Percentiles rank a stretch among this genome's conserved stretches.
Conservation (phyloP, 2,113 vertebrate genomes). For the Pelvicachromis taeniatus region DNA sequence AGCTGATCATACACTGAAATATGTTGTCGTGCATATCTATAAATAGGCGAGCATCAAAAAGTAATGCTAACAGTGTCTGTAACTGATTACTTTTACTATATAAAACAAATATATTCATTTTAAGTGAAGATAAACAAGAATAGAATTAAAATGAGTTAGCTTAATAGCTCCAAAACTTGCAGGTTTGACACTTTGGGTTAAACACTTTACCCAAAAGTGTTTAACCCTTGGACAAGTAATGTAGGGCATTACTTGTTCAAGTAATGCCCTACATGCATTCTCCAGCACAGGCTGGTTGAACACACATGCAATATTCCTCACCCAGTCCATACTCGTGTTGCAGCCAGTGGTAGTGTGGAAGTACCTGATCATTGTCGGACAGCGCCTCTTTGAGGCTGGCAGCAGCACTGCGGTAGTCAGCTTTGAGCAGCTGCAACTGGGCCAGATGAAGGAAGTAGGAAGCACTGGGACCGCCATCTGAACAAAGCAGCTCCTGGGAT, state of each 20-base stretch:
- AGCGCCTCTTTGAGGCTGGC: conserved; percentile 36
- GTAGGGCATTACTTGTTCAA: too few species aligned
- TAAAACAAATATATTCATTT: background rate
- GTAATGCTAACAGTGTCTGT: background rate
- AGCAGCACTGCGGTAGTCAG: conserved; percentile 41
- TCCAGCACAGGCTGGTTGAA: background rate
- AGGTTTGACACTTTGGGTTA: background rate
- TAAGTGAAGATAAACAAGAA: background rate
- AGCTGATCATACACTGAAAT: background rate
- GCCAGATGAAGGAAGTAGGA: conserved; percentile 33
- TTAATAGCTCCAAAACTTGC: background rate
- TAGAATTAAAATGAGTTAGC: too few species aligned
- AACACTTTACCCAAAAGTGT: too few species aligned
- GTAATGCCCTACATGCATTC: background rate
- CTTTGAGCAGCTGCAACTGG: conserved; percentile 40
- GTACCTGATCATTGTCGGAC: conserved; percentile 26
- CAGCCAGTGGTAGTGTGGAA: background rate
- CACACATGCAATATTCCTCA: background rate
- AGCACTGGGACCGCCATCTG: background rate
- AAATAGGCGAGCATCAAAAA: background rate
- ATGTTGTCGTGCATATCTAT: background rate
- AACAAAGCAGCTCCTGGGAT: conserved; percentile 44
- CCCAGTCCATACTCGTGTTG: background rate
- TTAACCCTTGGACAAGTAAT: too few species aligned
- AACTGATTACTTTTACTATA: background rate